Evolutionary conservation across 2,113 vertebrate genomes (phyloP).

Genomic region (Geococcyx californianus): DNA sequence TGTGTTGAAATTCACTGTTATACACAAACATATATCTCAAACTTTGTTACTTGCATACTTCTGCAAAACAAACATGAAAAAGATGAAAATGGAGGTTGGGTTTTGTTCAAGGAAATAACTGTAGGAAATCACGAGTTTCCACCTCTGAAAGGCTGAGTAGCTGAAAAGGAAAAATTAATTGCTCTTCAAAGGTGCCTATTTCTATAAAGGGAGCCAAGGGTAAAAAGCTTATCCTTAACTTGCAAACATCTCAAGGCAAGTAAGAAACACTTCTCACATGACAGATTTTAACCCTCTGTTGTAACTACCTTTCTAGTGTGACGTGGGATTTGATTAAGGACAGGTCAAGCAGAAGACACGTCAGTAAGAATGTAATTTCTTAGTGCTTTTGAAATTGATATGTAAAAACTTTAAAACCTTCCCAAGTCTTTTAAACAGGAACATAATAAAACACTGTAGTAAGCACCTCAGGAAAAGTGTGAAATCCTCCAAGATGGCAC

Average conservation of each 20-base stretch:
- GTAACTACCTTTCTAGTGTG: background rate
- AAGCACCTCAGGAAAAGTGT: background rate
- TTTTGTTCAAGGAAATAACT: slow-evolving; percentile 5
- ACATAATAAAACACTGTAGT: background rate
- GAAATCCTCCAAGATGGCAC: background rate
- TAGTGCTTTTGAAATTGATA: background rate
- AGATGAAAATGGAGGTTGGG: background rate
- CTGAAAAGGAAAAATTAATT: slow-evolving; percentile 33
- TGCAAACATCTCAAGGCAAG: background rate
- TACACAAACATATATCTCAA: background rate
- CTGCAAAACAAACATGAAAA: background rate
- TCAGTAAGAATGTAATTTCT: background rate
- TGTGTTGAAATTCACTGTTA: background rate
- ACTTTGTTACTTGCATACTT: background rate
- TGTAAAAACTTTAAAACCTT: background rate
- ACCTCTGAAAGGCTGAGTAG: background rate
- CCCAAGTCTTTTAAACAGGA: background rate
- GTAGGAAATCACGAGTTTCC: slow-evolving; percentile 12
- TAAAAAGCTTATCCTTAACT: background rate
- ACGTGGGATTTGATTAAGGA: background rate
- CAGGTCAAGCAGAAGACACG: background rate
- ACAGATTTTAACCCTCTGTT: background rate
- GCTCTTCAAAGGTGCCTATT: background rate
- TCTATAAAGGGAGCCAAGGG: slow-evolving; percentile 4
- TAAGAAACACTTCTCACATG: background rate